Base-by-base conservation (phyloP, 2,888 invertebrate genomes). In the Agriopis aurantiaria region DNA sequence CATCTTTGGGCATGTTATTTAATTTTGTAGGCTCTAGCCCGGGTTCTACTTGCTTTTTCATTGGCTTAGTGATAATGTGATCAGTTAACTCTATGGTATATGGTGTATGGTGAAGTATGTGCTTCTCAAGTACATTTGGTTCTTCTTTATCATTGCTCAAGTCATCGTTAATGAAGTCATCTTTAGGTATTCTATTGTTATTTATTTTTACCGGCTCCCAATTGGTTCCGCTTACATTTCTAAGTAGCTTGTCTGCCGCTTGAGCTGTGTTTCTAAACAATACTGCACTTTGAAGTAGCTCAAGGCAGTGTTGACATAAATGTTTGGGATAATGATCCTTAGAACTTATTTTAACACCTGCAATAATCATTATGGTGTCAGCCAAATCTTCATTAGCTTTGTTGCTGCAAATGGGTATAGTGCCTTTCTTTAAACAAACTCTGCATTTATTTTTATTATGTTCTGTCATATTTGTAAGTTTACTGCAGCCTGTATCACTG, bases 361-460 rank as follows among this genome's bases (percentile, higher is more conserved):
- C 43, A 14, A 56, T 56, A 9, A 43, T 56, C 14, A 43, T 56
- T 14, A 56, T 56, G 9, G 43, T 10, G 7, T 56, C 43, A 43
- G 56, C 56, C 41, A 56, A 14, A 43, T 56, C 10, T 9, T 43
- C 7, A 56, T 56, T 53, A 52, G 48, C 12, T 11, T 53, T 43
- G 8, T 56, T 8, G 1, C n/a, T 10, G 14, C 4, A 56, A 56
- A 56, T 56, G 9, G 56, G 56, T 43, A 14, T 43, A 56, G 4
- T 43, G 14, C 56, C 56, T 56, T 43, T 41, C 56, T 56, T 14
- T 9, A 56, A 56, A 14, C 56, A 56, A 14, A 43, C 9, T 43
- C 56, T 56, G 43, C 56, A 56, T 9, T 2, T 14, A 14, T 14
- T 7, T 8, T 2, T 3, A 23, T 6, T 40, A 55, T 8, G 8